Percentiles rank a stretch among this genome's conserved stretches.
These are phyloP conservation scores for Odontesthes bonariensis DNA, from an alignment of 2,113 vertebrate species.

Conservation along the genomic window DNA sequence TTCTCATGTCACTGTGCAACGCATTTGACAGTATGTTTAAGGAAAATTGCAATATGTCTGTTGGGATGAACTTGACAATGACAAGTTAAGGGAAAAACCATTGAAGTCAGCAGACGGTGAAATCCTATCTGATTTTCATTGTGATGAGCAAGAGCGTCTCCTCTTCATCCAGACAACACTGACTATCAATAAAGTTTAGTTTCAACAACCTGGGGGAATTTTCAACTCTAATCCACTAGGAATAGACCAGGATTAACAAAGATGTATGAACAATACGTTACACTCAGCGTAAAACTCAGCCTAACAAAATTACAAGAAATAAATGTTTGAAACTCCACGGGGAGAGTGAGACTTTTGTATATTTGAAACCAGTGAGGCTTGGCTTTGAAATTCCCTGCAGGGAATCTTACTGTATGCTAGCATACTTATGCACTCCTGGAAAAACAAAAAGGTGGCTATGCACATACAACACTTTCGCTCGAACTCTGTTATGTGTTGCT, in stretches of 20 bases:
- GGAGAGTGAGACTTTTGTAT: constrained; percentile 21
- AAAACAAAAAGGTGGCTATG: neutral
- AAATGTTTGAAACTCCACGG: constrained; percentile 21
- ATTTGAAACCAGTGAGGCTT: constrained; percentile 25
- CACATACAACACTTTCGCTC: constrained; percentile 6
- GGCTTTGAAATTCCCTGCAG: neutral
- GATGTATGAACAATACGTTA: constrained; percentile 48
- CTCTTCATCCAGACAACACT: constrained; percentile 28
- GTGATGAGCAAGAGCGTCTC: constrained; percentile 19
- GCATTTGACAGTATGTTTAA: constrained; percentile 8
- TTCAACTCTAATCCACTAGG: constrained; percentile 37
- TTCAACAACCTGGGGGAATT: constrained; percentile 25
- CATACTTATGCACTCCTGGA: neutral
- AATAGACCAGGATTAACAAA: constrained; percentile 49
- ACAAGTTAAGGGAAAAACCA: constrained; percentile 11
- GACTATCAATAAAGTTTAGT: constrained; percentile 43
- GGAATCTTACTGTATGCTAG: constrained; percentile 9
- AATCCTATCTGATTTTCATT: constrained; percentile 38
- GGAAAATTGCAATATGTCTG: constrained; percentile 7
- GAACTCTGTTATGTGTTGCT: constrained; percentile 12
- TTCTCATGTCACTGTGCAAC: neutral
- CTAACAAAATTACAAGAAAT: constrained; percentile 33
- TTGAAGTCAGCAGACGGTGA: constrained; percentile 16
- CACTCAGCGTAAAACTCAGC: constrained; percentile 33
- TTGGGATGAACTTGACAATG: neutral